phyloP scores from a whole-genome alignment of 1,140 invertebrate species.

The Drosophila pseudoobscura region DNA sequence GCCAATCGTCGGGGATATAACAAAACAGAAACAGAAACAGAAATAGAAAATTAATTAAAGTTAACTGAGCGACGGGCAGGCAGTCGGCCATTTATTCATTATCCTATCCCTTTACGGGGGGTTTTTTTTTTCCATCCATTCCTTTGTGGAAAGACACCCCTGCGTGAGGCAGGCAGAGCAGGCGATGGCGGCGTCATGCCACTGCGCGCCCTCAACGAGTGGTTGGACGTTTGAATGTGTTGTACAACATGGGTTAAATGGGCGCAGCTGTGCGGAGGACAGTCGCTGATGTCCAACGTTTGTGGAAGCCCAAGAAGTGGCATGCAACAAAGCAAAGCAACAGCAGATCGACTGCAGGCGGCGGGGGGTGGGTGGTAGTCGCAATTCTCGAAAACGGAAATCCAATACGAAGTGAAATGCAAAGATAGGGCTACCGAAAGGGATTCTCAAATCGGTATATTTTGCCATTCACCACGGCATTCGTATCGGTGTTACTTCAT shows the following conservation, averaged over 20 bases:
- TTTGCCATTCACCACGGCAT: too few relatives aligned
- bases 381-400: too few relatives aligned
- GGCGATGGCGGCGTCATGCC: conserved; percentile 3
- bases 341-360: too few relatives aligned
- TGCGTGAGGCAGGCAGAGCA: conserved; percentile 9
- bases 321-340: too few relatives aligned
- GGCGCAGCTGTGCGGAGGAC: conserved; percentile 31
- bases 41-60: conserved; percentile 51
- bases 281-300: too few relatives aligned
- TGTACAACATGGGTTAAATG: conserved; percentile 50
- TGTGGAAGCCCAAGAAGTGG: too few relatives aligned
- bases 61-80: not conserved
- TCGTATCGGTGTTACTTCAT: too few relatives aligned
- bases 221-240: conserved; percentile 45
- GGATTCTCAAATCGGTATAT: too few relatives aligned
- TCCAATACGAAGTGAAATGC: too few relatives aligned
- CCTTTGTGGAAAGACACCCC: conserved; percentile 40
- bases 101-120: conserved; percentile 36
- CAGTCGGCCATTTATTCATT: conserved; percentile 41
- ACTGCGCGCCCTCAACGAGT: conserved; percentile 17
- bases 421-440: too few relatives aligned
- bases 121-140: conserved; percentile 12
- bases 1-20: conserved; percentile 36
- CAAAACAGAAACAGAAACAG: conserved; percentile 3
- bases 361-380: too few relatives aligned